A percentile compares a stretch with the other conserved stretches of the same genome.
These are phyloP conservation scores for Nineta flava DNA, from an alignment of 2,888 invertebrate species.

Conservation along the genomic window DNA sequence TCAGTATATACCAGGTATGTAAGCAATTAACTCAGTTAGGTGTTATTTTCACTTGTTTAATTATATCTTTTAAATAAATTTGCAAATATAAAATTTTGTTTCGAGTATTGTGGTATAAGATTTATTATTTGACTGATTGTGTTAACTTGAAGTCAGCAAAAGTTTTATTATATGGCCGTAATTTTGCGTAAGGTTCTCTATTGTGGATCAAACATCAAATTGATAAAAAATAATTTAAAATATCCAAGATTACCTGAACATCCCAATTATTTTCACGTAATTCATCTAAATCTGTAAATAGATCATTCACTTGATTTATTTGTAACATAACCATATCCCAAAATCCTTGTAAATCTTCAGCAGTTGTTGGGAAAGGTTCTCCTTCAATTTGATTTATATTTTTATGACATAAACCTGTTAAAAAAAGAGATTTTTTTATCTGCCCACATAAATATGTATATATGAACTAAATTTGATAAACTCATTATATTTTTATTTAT, in stretches of 20 bases:
- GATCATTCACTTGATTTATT: conserved; percentile 66
- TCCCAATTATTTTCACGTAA: conserved; percentile 52
- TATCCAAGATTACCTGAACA: conserved; percentile 19
- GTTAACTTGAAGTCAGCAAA: no score
- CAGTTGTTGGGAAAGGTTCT: conserved; percentile 77
- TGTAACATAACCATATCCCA: conserved; percentile 97
- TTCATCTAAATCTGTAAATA: conserved; percentile 52
- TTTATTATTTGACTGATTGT: no score
- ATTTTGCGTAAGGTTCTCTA: neutral
- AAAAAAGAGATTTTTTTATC: conserved; percentile 3
- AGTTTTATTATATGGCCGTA: no score
- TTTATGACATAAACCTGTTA: conserved; percentile 45
- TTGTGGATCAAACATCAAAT: neutral
- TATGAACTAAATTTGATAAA: no score
- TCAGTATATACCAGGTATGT: no score
- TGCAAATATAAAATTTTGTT: no score
- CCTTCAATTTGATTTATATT: conserved; percentile 49
- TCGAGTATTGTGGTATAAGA: no score
- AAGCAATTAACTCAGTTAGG: no score
- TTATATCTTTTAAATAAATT: no score
- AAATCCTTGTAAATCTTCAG: conserved; percentile 84
- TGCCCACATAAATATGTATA: neutral
- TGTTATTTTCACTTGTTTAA: no score
- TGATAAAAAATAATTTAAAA: neutral
- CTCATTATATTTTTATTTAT: neutral